These are phyloP conservation scores for Malurus splendens DNA, from an alignment of 2,797 vertebrate genomes.

Conservation along the genomic window DNA sequence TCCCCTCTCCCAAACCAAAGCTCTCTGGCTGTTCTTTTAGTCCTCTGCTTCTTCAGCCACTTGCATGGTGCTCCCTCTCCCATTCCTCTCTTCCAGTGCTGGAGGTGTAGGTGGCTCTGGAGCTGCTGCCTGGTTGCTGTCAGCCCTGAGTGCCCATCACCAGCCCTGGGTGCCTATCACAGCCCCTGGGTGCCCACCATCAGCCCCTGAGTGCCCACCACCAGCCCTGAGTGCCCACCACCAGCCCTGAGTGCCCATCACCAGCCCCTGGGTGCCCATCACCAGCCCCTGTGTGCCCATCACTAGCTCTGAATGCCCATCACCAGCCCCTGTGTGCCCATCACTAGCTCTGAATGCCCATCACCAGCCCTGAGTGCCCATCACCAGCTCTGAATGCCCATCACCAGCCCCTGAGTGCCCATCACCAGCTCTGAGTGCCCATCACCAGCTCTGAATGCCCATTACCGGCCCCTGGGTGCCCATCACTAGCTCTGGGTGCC, in stretches of 20 bases:
- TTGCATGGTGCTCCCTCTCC: background rate
- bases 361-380: background rate
- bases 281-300: no score
- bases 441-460: background rate
- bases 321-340: no score
- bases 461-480: background rate
- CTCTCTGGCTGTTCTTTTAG: background rate
- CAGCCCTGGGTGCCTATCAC: no score
- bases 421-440: background rate
- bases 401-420: no score
- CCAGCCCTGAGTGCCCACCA: no score
- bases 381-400: background rate
- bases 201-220: no score
- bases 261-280: no score
- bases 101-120: background rate
- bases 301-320: no score
- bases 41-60: background rate
- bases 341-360: no score
- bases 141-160: background rate
- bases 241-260: no score
- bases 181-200: no score
- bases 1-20: background rate
- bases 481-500: background rate
- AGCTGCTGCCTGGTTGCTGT: background rate
- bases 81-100: rapidly evolving